Conservation (phyloP, 2,797 vertebrate species). For the Manis pentadactyla region DNA sequence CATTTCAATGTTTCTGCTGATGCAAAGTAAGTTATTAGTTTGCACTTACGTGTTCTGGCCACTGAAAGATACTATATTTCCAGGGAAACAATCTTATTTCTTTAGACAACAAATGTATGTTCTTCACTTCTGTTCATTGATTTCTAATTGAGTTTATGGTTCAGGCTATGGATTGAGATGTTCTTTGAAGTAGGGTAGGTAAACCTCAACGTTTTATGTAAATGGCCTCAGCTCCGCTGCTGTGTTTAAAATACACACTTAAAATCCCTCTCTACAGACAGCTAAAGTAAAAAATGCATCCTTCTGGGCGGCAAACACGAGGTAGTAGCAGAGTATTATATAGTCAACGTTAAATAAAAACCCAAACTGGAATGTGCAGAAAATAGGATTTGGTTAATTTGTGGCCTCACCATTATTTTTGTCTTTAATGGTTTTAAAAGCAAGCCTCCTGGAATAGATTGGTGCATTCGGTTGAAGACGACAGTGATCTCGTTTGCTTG, state of each 20-base stretch:
- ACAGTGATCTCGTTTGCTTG: conserved; percentile 82
- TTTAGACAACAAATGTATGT: conserved; percentile 11
- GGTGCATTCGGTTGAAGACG: conserved; percentile 77
- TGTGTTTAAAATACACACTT: conserved; percentile 81
- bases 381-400: conserved; percentile 84
- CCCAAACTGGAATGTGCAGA: conserved; percentile 89
- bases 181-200: conserved; percentile 22
- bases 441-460: conserved; percentile 79
- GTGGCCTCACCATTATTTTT: conserved; percentile 83
- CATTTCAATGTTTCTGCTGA: neutral
- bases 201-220: neutral
- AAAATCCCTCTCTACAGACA: conserved; percentile 84
- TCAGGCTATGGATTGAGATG: conserved; percentile 39
- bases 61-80: neutral
- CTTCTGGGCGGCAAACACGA: conserved; percentile 82
- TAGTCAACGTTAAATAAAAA: conserved; percentile 87
- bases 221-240: conserved; percentile 9
- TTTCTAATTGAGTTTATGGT: neutral
- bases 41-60: neutral
- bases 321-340: conserved; percentile 85
- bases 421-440: conserved; percentile 75
- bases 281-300: conserved; percentile 77
- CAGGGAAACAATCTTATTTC: conserved; percentile 41
- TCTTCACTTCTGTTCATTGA: conserved; percentile 40
- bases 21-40: conserved; percentile 42